Percentiles rank a stretch among this genome's conserved stretches.
Evolutionary conservation across 2,113 vertebrate species (phyloP).

Genomic region (Penelope pileata): DNA sequence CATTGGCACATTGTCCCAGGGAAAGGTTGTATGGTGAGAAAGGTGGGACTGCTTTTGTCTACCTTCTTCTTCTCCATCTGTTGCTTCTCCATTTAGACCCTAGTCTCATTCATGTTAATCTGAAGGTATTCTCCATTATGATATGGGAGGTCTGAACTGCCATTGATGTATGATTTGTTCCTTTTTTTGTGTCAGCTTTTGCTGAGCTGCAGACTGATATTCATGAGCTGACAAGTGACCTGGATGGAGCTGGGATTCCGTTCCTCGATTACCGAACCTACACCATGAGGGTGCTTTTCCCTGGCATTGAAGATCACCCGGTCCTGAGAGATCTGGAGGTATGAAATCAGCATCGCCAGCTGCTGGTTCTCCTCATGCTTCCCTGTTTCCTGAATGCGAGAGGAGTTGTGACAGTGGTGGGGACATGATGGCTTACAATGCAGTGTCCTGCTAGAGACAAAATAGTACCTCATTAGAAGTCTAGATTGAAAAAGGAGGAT

Average conservation of each 20-base stretch:
- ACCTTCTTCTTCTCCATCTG: neutral
- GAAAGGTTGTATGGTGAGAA: neutral
- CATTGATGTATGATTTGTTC: neutral
- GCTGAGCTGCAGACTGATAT: slow-evolving; percentile 98
- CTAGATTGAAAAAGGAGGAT: neutral
- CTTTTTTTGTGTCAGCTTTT: slow-evolving; percentile 80
- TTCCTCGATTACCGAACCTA: slow-evolving; percentile 97
- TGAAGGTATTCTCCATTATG: neutral
- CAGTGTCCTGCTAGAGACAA: neutral
- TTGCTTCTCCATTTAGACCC: neutral
- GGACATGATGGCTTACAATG: neutral
- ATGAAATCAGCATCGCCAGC: neutral
- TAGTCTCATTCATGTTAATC: fast-evolving
- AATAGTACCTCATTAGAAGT: neutral
- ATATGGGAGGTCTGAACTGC: neutral
- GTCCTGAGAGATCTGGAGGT: slow-evolving; percentile 97
- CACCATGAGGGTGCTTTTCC: slow-evolving; percentile 97
- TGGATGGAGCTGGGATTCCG: slow-evolving; percentile 95
- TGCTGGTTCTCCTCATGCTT: neutral
- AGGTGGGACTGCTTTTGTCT: neutral
- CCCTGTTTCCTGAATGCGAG: neutral
- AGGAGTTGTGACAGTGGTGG: neutral
- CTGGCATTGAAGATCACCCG: slow-evolving; percentile 96
- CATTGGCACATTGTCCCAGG: fast-evolving
- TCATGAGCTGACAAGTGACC: slow-evolving; percentile 94